Base-by-base conservation (phyloP, 1,140 invertebrate species). In the Drosophila watanabei region DNA sequence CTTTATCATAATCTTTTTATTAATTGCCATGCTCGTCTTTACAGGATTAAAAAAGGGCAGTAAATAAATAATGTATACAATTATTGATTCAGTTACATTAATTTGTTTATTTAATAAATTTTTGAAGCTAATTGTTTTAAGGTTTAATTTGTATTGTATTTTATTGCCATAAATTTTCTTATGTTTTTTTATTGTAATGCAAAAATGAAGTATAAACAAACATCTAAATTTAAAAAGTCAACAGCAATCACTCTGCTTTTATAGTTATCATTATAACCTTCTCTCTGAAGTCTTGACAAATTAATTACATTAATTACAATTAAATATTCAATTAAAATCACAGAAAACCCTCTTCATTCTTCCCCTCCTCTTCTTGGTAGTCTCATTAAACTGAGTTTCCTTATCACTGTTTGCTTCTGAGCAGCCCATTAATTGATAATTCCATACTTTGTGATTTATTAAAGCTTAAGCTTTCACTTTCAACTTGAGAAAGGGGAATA, bases 401-500 rank as follows among this genome's bases (percentile, higher is more conserved):
- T 61, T 61, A 75, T 75, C 56, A 73, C 24, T 32, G 32, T 18
- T 14, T n/a, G 43, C 20, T 37, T 52, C 20, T 45, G 20, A 41
- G 56, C 56, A 61, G 39, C 71, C 32, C 13, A 61, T 73, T 75
- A 73, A 73, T 61, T 73, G 70, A 73, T 61, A 73, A 75, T 75
- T 56, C 54, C 56, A 13, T 24, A 30, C 18, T 73, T 16, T 18
- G 68, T 61, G 69, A 72, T 73, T 73, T 72, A 72, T 73, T 73
- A 72, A 60, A 51, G 70, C 54, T 20, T 30, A 37, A 35, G 39
- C 49, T 75, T 75, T 75, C 69, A 61, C 71, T 75, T 75, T 75
- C 56, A 10, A 16, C 51, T 48, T 33, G 24, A 28, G 18, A 10
- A 28, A 13, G 14, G 43, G 28, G 11, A 1, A 0, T 14, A 18